Evolutionary conservation across 2,113 vertebrate species (phyloP).

Genomic region (Poeciliopsis turrubarensis): DNA sequence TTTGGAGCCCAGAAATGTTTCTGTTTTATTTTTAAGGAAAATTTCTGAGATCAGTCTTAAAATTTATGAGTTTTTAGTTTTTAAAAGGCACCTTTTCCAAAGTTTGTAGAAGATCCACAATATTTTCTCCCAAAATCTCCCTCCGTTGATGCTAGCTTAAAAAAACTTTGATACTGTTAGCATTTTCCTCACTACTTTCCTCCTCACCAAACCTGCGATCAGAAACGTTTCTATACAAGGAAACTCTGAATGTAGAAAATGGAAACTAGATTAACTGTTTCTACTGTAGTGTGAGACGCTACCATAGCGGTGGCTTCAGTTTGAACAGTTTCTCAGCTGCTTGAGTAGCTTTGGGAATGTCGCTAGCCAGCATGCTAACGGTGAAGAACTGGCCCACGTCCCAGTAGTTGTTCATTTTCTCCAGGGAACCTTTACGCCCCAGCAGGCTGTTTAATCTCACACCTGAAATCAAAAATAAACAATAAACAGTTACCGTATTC

Average conservation of each 20-base stretch:
- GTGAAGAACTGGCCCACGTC: slow-evolving; percentile 95
- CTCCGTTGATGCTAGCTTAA: background rate
- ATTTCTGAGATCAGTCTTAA: no score
- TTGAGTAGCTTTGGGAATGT: slow-evolving; percentile 91
- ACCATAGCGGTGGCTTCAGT: slow-evolving; percentile 95
- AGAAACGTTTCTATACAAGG: background rate
- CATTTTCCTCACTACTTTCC: background rate
- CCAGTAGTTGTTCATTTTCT: slow-evolving; percentile 98
- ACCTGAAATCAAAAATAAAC: slow-evolving; percentile 73
- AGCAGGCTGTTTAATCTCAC: slow-evolving; percentile 91
- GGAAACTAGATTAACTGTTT: background rate
- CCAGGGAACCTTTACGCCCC: slow-evolving; percentile 93
- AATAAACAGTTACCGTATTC: background rate
- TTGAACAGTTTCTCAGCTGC: slow-evolving; percentile 95
- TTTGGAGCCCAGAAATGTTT: no score
- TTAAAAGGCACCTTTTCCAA: background rate
- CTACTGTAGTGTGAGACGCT: slow-evolving; percentile 26
- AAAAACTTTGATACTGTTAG: background rate
- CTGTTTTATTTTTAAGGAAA: no score
- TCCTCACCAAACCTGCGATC: background rate
- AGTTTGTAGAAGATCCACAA: background rate
- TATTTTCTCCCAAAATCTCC: background rate
- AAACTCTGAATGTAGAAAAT: background rate
- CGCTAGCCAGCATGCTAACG: slow-evolving; percentile 90
- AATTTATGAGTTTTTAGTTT: background rate